Base-by-base conservation (phyloP, 2,888 invertebrate genomes). In the Dolichopus griseipennis region DNA sequence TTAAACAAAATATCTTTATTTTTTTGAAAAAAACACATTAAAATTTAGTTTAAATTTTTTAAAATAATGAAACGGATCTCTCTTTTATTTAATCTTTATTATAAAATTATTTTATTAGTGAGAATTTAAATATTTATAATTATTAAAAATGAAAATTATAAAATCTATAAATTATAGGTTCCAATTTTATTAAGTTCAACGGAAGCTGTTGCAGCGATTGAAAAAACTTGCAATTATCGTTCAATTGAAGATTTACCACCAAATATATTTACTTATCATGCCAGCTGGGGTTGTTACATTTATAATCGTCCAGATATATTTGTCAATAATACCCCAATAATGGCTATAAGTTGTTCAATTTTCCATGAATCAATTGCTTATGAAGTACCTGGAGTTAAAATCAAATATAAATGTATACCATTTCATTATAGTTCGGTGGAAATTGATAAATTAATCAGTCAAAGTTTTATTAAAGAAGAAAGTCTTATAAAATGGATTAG, bases 281-380 rank as follows among this genome's bases (percentile, higher is more conserved):
- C 73, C 9, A 70, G 69, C 66, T 73, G 71, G 72, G 74, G 74
- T 6, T 74, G 74, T 67, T 74, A 74, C 18, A 68, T 52, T 22
- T 74, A 71, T 65, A 73, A 68, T 1, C 52, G 72, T 12, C 72
- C 73, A 8, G 73, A 73, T 68, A 67, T 73, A 27, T 73, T 73
- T 61, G 66, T 71, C 7, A 63, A 41, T 15, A 69, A 66, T 2
- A 22, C 62, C 1, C 72, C 72, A 20, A 33, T 73, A 3, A 21
- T 68, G 34, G 20, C 69, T 1, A 15, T 65, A 12, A 67, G 27
- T 10, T 72, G 72, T 62, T 20, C 62, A 0, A 20, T 70, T 22
- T 64, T 64, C 7, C 8, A 68, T 0, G 41, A 67, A 0, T 66
- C 65, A 6, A 65, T 12, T 5, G 41, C 18, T 0, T 70, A 70